These are phyloP conservation scores for Hydrocynus forskahlii DNA, from an alignment of 2,797 vertebrate species.

Conservation along the genomic window DNA sequence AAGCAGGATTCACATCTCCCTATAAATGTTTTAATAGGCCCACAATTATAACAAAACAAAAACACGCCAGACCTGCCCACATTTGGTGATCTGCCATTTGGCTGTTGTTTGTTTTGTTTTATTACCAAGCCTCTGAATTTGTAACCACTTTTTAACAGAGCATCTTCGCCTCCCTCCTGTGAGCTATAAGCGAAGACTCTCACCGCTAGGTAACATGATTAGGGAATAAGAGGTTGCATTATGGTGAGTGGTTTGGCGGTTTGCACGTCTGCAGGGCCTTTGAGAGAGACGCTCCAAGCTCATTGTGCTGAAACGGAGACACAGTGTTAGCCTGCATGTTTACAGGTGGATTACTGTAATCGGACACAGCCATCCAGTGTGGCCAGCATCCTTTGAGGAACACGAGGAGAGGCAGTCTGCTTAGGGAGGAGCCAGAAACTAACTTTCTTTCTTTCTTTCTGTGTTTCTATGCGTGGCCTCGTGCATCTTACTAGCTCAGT, in stretches of 20 bases:
- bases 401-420: not conserved
- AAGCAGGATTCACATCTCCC: not conserved
- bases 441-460: not conserved
- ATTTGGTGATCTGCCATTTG: not conserved
- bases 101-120: not conserved
- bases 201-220: constrained; percentile 5
- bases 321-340: constrained; percentile 47
- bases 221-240: constrained; percentile 9
- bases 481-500: not conserved
- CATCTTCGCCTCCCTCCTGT: not conserved
- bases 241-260: not conserved
- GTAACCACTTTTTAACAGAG: not conserved
- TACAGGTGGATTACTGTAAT: constrained; percentile 42
- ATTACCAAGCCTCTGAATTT: not conserved
- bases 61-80: not conserved
- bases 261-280: not conserved
- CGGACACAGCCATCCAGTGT: constrained; percentile 16
- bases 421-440: not conserved
- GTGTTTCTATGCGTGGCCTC: no score
- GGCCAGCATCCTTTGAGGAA: constrained; percentile 8
- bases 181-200: not conserved
- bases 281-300: not conserved
- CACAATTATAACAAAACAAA: not conserved
- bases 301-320: constrained; percentile 10
- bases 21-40: not conserved